Evolutionary conservation across 2,888 invertebrate species (phyloP).

Genomic region (Morpho helenor): DNA sequence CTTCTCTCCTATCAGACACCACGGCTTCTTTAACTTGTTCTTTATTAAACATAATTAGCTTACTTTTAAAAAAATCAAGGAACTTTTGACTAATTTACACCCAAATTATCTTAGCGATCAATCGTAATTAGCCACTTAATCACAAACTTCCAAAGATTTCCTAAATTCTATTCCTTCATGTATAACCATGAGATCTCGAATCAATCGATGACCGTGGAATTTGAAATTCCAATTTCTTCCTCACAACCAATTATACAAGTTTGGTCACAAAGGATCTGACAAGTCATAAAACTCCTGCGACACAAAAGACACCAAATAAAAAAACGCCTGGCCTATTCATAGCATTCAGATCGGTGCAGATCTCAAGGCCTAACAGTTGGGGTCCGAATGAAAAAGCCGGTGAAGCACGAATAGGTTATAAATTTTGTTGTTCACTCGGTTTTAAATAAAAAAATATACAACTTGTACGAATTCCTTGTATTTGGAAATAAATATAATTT

Average conservation of each 20-base stretch:
- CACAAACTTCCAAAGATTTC: neutral
- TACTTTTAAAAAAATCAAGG: neutral
- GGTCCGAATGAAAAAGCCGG: constrained; percentile 48
- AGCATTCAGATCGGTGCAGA: constrained; percentile 46
- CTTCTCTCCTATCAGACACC: no score
- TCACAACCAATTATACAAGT: constrained; percentile 18
- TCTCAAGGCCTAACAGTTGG: constrained; percentile 61
- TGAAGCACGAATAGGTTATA: constrained; percentile 18
- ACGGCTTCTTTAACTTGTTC: no score
- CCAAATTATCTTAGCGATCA: neutral
- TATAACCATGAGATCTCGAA: constrained; percentile 22
- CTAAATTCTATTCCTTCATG: constrained; percentile 15
- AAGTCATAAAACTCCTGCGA: constrained; percentile 25
- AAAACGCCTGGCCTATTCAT: constrained; percentile 40
- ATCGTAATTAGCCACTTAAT: constrained; percentile 2
- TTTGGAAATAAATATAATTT: no score
- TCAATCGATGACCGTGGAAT: constrained; percentile 17
- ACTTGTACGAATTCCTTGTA: no score
- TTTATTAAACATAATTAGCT: no score
- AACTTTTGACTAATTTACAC: constrained; percentile 4
- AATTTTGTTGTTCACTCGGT: constrained; percentile 11
- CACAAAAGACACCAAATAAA: constrained; percentile 28
- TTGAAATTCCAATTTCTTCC: constrained; percentile 18
- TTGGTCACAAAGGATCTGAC: constrained; percentile 23
- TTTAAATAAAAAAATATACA: no score